Base-by-base conservation (phyloP, 2,113 vertebrate genomes). In the Mormyrus lacerda region DNA sequence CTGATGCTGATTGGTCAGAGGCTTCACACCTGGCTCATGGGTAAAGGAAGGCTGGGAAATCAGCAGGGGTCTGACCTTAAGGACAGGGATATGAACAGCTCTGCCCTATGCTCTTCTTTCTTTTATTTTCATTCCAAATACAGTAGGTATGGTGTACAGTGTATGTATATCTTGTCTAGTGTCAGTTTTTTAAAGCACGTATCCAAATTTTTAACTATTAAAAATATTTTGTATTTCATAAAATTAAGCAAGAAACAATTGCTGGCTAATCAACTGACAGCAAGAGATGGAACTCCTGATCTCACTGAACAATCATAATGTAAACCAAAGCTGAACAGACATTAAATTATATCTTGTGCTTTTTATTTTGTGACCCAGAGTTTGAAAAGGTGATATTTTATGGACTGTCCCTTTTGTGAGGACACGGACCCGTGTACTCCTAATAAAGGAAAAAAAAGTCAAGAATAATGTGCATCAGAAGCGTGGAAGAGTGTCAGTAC, bases 371-470 rank as follows among this genome's bases (percentile, higher is more conserved):
- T 83, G 7, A 47, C 79, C 79, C 31, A 48, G 85, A 55, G 50
- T 31, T 31, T 86, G 11, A 87, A 87, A 87, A 87, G 50, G 47
- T 87, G 47, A 53, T 35, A 87, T 79, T 90, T 90, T 89, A 90
- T 82, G 79, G 82, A 88, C 55, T 39, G 10, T 21, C 51, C 58
- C 53, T 61, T 87, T 84, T n/a, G 58, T 88, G 76, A 73, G 86
- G 27, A n/a, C 85, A 87, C 39, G 85, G 88, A 87, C 85, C 17
- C 27, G 61, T 84, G 69, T 47, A 53, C 53, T 88, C n/a, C 35
- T 73, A 45, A 48, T 89, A 76, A 91, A 85, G n/a, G 13, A 69
- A 48, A 31, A 69, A 48, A 19, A 17, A 35, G 51, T 45, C 90
- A 87, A 76, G 51, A 84, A 53, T 50, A 73, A 88, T 89, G 48